Conservation (phyloP, 2,797 vertebrate species). For the Sparidentex hasta region DNA sequence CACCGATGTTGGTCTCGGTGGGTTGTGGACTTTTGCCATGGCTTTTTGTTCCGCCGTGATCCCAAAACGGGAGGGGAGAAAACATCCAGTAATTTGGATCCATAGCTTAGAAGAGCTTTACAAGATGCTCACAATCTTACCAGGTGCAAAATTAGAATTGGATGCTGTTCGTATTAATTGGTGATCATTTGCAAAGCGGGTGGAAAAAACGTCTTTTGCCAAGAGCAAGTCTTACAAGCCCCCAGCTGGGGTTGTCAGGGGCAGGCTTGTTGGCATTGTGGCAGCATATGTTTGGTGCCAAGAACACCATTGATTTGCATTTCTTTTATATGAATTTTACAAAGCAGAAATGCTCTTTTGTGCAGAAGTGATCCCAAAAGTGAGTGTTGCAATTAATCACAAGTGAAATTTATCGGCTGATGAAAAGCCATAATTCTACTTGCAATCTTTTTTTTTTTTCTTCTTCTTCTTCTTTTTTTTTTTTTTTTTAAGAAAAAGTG, state of each 20-base stretch:
- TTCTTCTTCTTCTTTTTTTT: slow-evolving; percentile 36
- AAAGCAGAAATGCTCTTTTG: slow-evolving; percentile 91
- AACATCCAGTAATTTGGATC: slow-evolving; percentile 75
- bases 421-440: slow-evolving; percentile 92
- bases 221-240: slow-evolving; percentile 90
- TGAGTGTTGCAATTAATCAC: slow-evolving; percentile 93
- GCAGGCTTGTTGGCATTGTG: slow-evolving; percentile 91
- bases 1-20: slow-evolving; percentile 31
- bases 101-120: slow-evolving; percentile 76
- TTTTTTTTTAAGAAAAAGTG: slow-evolving; percentile 82
- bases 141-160: slow-evolving; percentile 90
- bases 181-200: slow-evolving; percentile 91
- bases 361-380: slow-evolving; percentile 89
- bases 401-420: slow-evolving; percentile 92
- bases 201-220: slow-evolving; percentile 88
- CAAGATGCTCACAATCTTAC: slow-evolving; percentile 83
- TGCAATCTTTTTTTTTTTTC: slow-evolving; percentile 76
- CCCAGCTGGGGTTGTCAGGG: slow-evolving; percentile 91
- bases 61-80: slow-evolving; percentile 34
- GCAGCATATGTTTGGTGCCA: slow-evolving; percentile 92
- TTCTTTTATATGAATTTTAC: slow-evolving; percentile 92
- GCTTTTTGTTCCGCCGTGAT: slow-evolving; percentile 37
- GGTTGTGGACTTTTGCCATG: slow-evolving; percentile 67
- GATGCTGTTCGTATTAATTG: slow-evolving; percentile 91
- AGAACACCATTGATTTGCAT: slow-evolving; percentile 92